Percentiles rank a stretch among this genome's conserved stretches.
These are phyloP conservation scores for Glyphotaelius pellucidus DNA, from an alignment of 2,888 invertebrate genomes.

Conservation along the genomic window DNA sequence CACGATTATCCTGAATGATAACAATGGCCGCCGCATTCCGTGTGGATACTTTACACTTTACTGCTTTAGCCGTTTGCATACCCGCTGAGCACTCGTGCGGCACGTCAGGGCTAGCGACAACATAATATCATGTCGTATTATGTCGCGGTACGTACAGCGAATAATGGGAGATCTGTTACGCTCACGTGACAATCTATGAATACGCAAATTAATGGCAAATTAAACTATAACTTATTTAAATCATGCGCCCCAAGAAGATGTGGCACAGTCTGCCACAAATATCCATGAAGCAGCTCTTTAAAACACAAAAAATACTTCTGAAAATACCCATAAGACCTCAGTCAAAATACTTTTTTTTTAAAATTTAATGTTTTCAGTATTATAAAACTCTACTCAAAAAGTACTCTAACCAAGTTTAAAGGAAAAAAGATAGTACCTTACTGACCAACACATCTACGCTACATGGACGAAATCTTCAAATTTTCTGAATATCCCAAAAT, in stretches of 20 bases:
- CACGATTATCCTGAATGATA: slow-evolving; percentile 32
- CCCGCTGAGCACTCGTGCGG: neutral
- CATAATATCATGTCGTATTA: neutral
- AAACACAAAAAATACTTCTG: too few species aligned
- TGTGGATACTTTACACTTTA: neutral
- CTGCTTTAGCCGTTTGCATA: neutral
- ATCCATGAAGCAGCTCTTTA: too few species aligned
- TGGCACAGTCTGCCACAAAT: neutral
- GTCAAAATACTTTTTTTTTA: too few species aligned
- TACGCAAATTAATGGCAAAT: neutral
- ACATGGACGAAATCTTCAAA: too few species aligned
- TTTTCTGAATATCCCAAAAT: too few species aligned
- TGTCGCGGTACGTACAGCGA: neutral
- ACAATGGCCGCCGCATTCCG: slow-evolving; percentile 34
- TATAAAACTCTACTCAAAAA: too few species aligned
- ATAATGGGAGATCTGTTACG: neutral
- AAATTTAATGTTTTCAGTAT: too few species aligned
- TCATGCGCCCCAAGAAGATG: neutral
- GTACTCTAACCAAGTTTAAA: too few species aligned
- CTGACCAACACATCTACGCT: too few species aligned
- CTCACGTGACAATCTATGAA: neutral
- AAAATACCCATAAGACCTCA: too few species aligned
- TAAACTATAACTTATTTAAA: neutral
- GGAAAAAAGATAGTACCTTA: too few species aligned
- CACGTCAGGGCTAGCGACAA: slow-evolving; percentile 9